phyloP scores from a whole-genome alignment of 2,113 vertebrate species.

The Cromileptes altivelis region DNA sequence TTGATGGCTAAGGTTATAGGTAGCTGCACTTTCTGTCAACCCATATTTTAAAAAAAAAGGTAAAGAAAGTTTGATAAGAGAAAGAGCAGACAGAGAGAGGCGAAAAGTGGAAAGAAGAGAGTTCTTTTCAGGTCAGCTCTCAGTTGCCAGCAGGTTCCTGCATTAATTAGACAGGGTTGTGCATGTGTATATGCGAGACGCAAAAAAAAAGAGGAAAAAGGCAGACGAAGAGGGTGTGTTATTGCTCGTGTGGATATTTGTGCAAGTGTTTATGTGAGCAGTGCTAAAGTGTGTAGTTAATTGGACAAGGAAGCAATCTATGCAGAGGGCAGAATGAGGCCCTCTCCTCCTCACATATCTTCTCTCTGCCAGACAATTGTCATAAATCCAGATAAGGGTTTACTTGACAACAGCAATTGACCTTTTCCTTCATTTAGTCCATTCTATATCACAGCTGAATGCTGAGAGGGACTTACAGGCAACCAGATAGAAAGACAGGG shows the following conservation, averaged over 20 bases:
- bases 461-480: slow-evolving; percentile 33
- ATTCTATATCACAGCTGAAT: slow-evolving; percentile 47
- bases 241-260: slow-evolving; percentile 30
- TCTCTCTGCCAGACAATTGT: slow-evolving; percentile 43
- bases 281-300: slow-evolving; percentile 48
- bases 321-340: slow-evolving; percentile 37
- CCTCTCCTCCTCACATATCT: slow-evolving; percentile 16
- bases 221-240: slow-evolving; percentile 1
- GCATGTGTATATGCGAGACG: slow-evolving; percentile 15
- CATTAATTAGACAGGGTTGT: slow-evolving; percentile 70
- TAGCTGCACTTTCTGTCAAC: slow-evolving; percentile 61
- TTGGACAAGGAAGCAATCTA: slow-evolving; percentile 35
- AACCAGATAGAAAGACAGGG: not conserved
- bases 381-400: slow-evolving; percentile 75
- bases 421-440: slow-evolving; percentile 72
- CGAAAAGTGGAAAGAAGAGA: slow-evolving; percentile 50
- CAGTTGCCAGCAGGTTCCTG: slow-evolving; percentile 65
- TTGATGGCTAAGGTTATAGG: slow-evolving; percentile 62
- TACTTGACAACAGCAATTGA: slow-evolving; percentile 72
- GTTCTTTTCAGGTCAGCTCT: slow-evolving; percentile 68
- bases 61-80: slow-evolving; percentile 64
- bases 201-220: not conserved
- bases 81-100: slow-evolving; percentile 58
- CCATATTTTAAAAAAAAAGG: slow-evolving; percentile 35
- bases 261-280: slow-evolving; percentile 20